Percentiles rank a stretch among this genome's conserved stretches.
phyloP scores from a whole-genome alignment of 2,888 invertebrate species.

The Adela reaumurella region DNA sequence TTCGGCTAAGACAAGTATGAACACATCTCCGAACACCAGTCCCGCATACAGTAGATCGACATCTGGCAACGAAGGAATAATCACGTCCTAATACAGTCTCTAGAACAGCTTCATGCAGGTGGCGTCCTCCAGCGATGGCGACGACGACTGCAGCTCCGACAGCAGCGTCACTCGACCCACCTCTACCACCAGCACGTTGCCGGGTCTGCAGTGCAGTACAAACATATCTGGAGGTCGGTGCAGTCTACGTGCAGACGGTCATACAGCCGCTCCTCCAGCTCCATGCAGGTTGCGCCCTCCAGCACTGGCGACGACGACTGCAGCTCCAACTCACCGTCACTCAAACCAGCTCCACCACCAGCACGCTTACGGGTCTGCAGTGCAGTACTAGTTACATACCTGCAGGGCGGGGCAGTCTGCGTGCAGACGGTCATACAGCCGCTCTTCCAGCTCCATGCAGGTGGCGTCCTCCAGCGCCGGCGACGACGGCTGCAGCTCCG shows the following conservation, averaged over 20 bases:
- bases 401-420: conserved; percentile 67
- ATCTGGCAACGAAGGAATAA: no score
- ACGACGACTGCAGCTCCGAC: conserved; percentile 70
- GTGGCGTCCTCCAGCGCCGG: conserved; percentile 71
- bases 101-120: conserved; percentile 82
- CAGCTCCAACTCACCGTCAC: conserved; percentile 23
- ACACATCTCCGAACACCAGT: no score
- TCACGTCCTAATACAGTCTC: conserved; percentile 69
- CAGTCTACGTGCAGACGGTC: conserved; percentile 60
- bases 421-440: conserved; percentile 72
- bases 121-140: conserved; percentile 66
- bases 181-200: conserved; percentile 58
- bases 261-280: conserved; percentile 69
- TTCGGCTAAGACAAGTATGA: no score
- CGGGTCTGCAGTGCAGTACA: conserved; percentile 23
- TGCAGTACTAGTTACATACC: conserved; percentile 25
- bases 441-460: conserved; percentile 77
- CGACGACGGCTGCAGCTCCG: conserved; percentile 68
- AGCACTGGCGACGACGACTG: conserved; percentile 62
- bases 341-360: neutral
- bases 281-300: conserved; percentile 69
- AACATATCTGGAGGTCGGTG: no score
- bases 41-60: no score
- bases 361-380: neutral
- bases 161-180: conserved; percentile 36